Base-by-base conservation (phyloP, 30 jellyfish, hydroid and myxozoan genomes). In the Catostylus mosaicus region DNA sequence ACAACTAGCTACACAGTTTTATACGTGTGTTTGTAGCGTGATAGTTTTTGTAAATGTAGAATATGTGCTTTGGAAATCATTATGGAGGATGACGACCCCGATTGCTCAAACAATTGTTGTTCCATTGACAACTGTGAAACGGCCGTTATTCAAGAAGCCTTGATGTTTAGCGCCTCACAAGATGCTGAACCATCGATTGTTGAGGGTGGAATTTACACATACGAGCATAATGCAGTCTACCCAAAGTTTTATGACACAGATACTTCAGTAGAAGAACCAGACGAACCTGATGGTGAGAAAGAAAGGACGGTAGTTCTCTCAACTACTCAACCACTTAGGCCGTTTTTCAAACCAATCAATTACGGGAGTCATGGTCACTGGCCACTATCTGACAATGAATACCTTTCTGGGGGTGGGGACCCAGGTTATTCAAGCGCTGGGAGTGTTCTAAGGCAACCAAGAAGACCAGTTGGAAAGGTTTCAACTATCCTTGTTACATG, bases 401-500 rank as follows among this genome's bases (percentile, higher is more conserved):
- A 62, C 68, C 67, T 60, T 30, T 45, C 90, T 1, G 90, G 78
- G 8, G 60, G 66, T 61, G 70, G 82, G 20, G 90, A 79, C 1
- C 27, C 75, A 4, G 82, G 82, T 0, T 79, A 63, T 56, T 0
- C 90, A 30, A 79, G 90, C 63, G 62, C 67, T 47, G 74, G 38
- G 45, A 65, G 67, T 30, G 51, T 54, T 37, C 27, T 43, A 60
- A 63, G 82, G 64, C 30, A 70, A 23, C 89, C 88, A 74, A 31
- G 86, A 32, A 63, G 79, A 24, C 85, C 96, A 4, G 79, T 46
- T 26, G 97, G 98, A 24, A 78, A 62, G 30, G 98, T 96, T 3
- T 92, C 98, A 26, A 79, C 97, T 26, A 50, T 75, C 26, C 69
- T 92, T 29, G 92, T 82, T 20, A 87, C 93, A 6, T 92, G 98